These are phyloP conservation scores for Bovichtus variegatus DNA, from an alignment of 2,797 vertebrate genomes.

Conservation along the genomic window DNA sequence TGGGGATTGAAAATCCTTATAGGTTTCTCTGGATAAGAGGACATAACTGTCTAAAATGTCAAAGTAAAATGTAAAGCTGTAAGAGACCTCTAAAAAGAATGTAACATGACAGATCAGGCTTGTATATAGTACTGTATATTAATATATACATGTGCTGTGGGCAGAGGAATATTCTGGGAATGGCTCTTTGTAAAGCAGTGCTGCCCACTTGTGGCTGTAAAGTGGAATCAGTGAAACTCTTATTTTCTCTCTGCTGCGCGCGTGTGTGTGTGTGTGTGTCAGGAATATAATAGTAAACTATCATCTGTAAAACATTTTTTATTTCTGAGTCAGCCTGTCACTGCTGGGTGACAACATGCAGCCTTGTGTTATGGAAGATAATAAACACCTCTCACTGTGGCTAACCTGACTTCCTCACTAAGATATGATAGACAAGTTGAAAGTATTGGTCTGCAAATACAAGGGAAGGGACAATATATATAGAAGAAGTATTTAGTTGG, in stretches of 20 bases:
- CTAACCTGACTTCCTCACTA: not conserved
- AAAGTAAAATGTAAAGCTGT: not conserved
- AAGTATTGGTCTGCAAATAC: no score
- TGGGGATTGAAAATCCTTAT: not conserved
- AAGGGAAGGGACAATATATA: no score
- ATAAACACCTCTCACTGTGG: not conserved
- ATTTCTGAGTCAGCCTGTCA: no score
- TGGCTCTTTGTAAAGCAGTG: no score
- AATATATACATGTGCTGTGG: not conserved
- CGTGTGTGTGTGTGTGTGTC: not conserved
- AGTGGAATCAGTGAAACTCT: conserved; percentile 12
- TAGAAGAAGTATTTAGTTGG: not conserved
- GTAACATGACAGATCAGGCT: not conserved
- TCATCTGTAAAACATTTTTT: no score
- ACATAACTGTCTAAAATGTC: not conserved
- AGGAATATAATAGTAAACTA: no score
- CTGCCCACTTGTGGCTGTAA: conserved; percentile 65
- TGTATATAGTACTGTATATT: no score
- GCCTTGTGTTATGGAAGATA: not conserved
- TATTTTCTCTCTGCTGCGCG: not conserved
- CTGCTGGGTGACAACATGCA: not conserved
- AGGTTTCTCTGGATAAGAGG: not conserved
- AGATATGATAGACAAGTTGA: not conserved
- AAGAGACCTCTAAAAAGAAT: not conserved
- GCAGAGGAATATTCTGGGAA: not conserved